phyloP scores from a whole-genome alignment of 2,888 invertebrate species.

The Miltochrista miniata region DNA sequence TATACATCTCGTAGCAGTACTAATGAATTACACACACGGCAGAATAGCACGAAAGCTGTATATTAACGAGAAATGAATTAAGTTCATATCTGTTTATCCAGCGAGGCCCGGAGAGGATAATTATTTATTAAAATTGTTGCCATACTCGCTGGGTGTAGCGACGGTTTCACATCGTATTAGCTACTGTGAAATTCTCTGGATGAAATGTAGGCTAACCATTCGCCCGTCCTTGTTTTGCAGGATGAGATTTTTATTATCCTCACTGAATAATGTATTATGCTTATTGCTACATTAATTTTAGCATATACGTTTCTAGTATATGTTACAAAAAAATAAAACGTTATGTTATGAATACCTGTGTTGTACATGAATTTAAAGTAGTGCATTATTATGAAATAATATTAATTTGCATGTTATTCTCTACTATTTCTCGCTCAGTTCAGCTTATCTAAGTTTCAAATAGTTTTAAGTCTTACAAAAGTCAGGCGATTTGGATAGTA shows the following conservation, averaged over 20 bases:
- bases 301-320: slow-evolving; percentile 3
- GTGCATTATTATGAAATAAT: too few species aligned
- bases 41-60: not conserved
- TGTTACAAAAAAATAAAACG: slow-evolving; percentile 1
- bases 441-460: too few species aligned
- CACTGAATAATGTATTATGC: slow-evolving; percentile 32
- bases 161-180: slow-evolving; percentile 46
- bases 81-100: slow-evolving; percentile 63
- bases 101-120: slow-evolving; percentile 56
- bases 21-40: not conserved
- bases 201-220: slow-evolving; percentile 46
- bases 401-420: too few species aligned
- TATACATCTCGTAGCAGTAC: not conserved
- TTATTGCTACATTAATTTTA: slow-evolving; percentile 32
- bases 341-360: not conserved
- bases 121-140: slow-evolving; percentile 78
- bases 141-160: slow-evolving; percentile 50
- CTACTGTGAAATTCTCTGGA: slow-evolving; percentile 51
- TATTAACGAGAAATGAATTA: slow-evolving; percentile 58
- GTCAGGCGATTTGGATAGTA: too few species aligned
- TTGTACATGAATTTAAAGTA: too few species aligned
- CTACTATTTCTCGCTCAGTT: too few species aligned
- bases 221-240: slow-evolving; percentile 30
- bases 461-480: too few species aligned
- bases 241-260: slow-evolving; percentile 37